phyloP scores from a whole-genome alignment of 2,888 invertebrate species.

The Acheta domesticus region DNA sequence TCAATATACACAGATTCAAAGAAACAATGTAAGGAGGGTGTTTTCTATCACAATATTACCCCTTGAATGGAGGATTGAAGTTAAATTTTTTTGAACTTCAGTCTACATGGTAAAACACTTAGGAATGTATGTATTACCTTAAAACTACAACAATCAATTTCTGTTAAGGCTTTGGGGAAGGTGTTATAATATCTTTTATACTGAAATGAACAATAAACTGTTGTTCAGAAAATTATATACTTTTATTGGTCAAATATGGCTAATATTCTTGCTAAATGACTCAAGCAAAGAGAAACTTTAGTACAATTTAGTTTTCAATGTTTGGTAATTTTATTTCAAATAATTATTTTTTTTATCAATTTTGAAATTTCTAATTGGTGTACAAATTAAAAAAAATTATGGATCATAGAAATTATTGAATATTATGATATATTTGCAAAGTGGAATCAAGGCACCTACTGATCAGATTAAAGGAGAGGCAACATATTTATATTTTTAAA shows the following conservation, averaged over 20 bases:
- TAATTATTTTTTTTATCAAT: too few species aligned
- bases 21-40: neutral
- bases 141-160: neutral
- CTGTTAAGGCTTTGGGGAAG: constrained; percentile 2
- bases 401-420: too few species aligned
- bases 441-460: constrained; percentile 7
- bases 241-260: too few species aligned
- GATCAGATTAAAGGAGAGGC: neutral
- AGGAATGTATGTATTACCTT: constrained; percentile 7
- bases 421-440: neutral
- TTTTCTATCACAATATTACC: constrained; percentile 7
- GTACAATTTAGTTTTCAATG: too few species aligned
- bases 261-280: too few species aligned
- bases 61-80: neutral
- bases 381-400: too few species aligned
- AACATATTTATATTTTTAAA: neutral
- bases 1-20: constrained; percentile 1
- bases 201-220: too few species aligned
- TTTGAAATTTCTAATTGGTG: too few species aligned
- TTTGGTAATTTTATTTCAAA: too few species aligned
- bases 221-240: too few species aligned
- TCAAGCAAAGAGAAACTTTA: too few species aligned
- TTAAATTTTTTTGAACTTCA: neutral
- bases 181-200: neutral
- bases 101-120: neutral